phyloP scores from a whole-genome alignment of 2,797 vertebrate species.

The Pampus argenteus region DNA sequence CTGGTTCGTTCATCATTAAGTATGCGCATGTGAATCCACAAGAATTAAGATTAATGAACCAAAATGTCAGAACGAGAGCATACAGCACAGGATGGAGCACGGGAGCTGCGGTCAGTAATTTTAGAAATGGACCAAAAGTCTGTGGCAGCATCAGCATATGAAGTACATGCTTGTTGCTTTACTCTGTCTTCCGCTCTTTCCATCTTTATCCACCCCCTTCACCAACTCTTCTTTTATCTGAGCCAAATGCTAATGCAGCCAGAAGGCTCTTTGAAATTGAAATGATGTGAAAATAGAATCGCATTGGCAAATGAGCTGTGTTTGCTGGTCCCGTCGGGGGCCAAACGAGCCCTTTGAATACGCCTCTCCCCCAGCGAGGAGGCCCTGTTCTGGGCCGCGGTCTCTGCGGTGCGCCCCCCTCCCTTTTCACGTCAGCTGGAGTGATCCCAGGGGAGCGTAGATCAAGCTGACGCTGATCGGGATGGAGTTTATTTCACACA shows the following conservation, averaged over 20 bases:
- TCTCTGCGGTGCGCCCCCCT: slow-evolving; percentile 48
- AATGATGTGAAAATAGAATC: slow-evolving; percentile 86
- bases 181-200: slow-evolving; percentile 25
- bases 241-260: slow-evolving; percentile 79
- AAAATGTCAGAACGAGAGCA: background rate
- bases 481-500: slow-evolving; percentile 32
- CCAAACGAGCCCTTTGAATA: slow-evolving; percentile 76
- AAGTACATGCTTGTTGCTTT: slow-evolving; percentile 29
- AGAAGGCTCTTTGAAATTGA: slow-evolving; percentile 86
- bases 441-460: slow-evolving; percentile 51
- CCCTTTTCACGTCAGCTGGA: slow-evolving; percentile 53
- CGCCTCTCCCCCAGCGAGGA: slow-evolving; percentile 49
- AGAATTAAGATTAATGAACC: background rate
- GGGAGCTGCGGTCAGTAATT: slow-evolving; percentile 26
- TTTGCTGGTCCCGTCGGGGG: slow-evolving; percentile 75
- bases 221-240: slow-evolving; percentile 70
- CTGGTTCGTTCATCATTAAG: background rate
- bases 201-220: slow-evolving; percentile 50
- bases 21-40: too few species aligned
- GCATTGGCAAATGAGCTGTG: slow-evolving; percentile 81
- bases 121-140: slow-evolving; percentile 30
- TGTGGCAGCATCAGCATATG: slow-evolving; percentile 17
- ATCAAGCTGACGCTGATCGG: slow-evolving; percentile 63
- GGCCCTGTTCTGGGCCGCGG: slow-evolving; percentile 64
- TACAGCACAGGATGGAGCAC: background rate